phyloP scores from a whole-genome alignment of 2,888 invertebrate genomes.

The Escarpia spicata region DNA sequence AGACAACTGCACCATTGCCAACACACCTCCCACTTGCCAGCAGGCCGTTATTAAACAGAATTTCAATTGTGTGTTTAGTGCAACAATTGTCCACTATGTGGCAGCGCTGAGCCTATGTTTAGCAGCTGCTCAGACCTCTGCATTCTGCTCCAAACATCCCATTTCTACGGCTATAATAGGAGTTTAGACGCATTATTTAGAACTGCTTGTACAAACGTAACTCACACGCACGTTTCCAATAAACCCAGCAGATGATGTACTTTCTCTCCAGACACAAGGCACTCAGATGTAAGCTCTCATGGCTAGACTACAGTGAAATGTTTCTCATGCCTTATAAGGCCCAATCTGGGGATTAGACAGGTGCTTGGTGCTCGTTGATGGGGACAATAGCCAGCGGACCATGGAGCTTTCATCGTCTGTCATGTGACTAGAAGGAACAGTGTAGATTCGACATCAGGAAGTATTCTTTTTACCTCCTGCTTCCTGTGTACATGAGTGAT shows the following conservation, averaged over 20 bases:
- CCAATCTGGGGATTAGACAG: not conserved
- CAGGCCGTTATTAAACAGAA: not conserved
- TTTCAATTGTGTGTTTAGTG: not conserved
- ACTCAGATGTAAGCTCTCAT: not conserved
- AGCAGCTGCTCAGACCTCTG: not conserved
- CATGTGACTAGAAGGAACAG: not conserved
- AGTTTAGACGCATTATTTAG: not conserved
- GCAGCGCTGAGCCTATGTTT: not conserved
- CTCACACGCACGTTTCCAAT: not conserved
- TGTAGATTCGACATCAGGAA: too few species aligned
- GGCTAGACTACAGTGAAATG: not conserved
- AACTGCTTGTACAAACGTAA: not conserved
- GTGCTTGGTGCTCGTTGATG: not conserved
- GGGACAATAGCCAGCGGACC: not conserved
- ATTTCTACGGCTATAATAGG: not conserved
- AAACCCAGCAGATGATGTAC: not conserved
- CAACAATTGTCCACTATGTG: not conserved
- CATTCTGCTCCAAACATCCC: not conserved
- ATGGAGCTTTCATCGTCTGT: not conserved
- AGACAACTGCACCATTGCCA: not conserved
- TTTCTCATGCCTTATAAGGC: not conserved
- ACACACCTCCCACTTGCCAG: not conserved
- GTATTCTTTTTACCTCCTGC: too few species aligned
- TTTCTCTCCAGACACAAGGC: not conserved
- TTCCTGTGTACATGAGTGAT: too few species aligned